Evolutionary conservation across 2,113 vertebrate genomes (phyloP).

Genomic region (Lanius ludovicianus): DNA sequence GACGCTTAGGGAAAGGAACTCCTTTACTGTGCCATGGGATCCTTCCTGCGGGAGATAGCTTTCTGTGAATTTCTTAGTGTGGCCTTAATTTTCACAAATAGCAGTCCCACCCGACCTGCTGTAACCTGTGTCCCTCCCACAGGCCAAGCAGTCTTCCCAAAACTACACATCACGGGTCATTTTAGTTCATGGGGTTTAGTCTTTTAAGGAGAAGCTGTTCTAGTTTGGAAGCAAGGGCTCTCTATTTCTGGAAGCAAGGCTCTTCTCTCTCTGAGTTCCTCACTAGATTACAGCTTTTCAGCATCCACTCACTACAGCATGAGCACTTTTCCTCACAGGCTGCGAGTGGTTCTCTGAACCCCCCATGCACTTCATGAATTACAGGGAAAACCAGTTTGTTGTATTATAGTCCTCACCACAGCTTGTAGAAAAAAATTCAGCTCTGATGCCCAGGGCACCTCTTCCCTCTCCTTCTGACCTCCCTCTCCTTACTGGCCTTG

Average conservation of each 20-base stretch:
- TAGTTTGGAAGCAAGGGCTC: background rate
- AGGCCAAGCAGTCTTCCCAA: background rate
- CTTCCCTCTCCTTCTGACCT: background rate
- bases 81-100: background rate
- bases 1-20: background rate
- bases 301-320: background rate
- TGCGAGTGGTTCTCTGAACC: background rate
- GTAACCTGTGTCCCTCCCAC: background rate
- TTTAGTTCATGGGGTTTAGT: background rate
- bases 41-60: background rate
- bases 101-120: background rate
- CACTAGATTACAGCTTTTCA: background rate
- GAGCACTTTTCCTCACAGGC: background rate
- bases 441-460: fast-evolving
- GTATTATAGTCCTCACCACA: background rate
- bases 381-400: background rate
- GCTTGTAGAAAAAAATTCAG: background rate
- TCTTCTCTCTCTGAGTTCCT: background rate
- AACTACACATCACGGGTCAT: background rate
- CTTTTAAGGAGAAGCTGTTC: background rate
- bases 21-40: background rate
- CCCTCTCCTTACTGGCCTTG: background rate
- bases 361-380: background rate
- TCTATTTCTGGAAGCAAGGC: background rate
- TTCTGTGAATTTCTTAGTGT: background rate